Base-by-base conservation (phyloP, 64 coral and sea anemone species). In the Montipora capricornis region DNA sequence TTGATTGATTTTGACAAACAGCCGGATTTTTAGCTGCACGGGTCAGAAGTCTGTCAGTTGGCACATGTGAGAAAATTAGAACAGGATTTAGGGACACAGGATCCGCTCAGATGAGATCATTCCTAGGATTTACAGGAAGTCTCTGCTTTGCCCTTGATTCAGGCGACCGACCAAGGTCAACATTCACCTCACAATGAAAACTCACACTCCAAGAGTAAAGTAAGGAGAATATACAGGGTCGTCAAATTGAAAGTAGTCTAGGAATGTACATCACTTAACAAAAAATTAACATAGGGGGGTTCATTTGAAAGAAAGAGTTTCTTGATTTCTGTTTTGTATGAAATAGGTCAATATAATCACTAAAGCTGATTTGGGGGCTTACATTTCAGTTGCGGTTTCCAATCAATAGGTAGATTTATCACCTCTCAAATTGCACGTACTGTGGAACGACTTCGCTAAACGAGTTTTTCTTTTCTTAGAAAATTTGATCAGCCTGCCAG, bases 1-100 rank as follows among this genome's bases (percentile, higher is more conserved):
- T 86, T 73, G 62, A 86, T 16, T 86, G 82, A 86, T 86, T 86
- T 71, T 86, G 82, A 86, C 82, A 86, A 86, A 86, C 82, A 86
- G 82, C 76, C 76, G 76, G 76, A 73, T 50, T 84, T 64, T 64
- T 45, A 17, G 20, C 64, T 71, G 47, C 82, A 73, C 82, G 66
- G 82, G 82, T 86, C 82, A 86, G 71, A 86, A 51, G 67, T 12
- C 44, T 71, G 82, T 86, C 82, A 71, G 82, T 15, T 55, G 45
- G 13, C 58, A 44, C 13, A 64, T 13, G 47, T 59, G 62, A 71
- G 66, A 86, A 86, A 86, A 86, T 17, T 10, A 7, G 82, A 71
- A 71, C 82, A 71, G 44, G 82, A n/a, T 16, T 50, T 10, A 48
- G 81, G 66, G 47, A 86, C 82, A 17, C 0, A 19, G 82, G 82